A percentile compares a stretch with the other conserved stretches of the same genome.
Evolutionary conservation across 2,888 invertebrate genomes (phyloP).

Genomic region (Cotesia congregata): DNA sequence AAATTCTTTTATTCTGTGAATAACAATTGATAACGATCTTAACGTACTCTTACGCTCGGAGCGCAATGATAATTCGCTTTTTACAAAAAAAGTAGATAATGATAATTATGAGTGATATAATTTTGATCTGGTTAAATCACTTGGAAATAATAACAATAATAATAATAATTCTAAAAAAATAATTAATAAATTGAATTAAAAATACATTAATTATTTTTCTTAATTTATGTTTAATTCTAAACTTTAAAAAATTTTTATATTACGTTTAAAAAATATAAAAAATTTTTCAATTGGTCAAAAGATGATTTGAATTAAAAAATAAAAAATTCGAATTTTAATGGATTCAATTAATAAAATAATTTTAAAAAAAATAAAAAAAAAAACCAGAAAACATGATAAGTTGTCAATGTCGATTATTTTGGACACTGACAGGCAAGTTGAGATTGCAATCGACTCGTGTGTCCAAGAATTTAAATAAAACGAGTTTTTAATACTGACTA

Average conservation of each 20-base stretch:
- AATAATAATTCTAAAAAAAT: too few species aligned
- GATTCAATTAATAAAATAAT: too few species aligned
- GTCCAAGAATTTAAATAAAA: slow-evolving; percentile 29
- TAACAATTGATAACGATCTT: not conserved
- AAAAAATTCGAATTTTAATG: too few species aligned
- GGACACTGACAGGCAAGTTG: slow-evolving; percentile 25
- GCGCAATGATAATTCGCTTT: not conserved
- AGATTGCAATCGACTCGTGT: slow-evolving; percentile 32
- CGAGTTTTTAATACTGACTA: slow-evolving; percentile 2
- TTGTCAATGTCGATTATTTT: slow-evolving; percentile 36
- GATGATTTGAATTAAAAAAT: too few species aligned
- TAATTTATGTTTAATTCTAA: too few species aligned
- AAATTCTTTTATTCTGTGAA: not conserved
- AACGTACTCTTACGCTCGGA: not conserved
- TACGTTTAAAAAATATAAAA: too few species aligned
- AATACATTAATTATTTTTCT: not conserved
- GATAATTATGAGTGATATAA: not conserved
- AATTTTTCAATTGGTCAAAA: too few species aligned
- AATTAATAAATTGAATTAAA: slow-evolving; percentile 2
- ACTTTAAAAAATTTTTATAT: too few species aligned
- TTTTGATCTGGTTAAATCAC: slow-evolving; percentile 11
- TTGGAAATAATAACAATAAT: too few species aligned
- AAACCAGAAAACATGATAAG: slow-evolving; percentile 20
- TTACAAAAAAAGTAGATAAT: not conserved
- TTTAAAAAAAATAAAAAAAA: too few species aligned